Base-by-base conservation (phyloP, 2,797 vertebrate species). In the Malurus leucopterus region DNA sequence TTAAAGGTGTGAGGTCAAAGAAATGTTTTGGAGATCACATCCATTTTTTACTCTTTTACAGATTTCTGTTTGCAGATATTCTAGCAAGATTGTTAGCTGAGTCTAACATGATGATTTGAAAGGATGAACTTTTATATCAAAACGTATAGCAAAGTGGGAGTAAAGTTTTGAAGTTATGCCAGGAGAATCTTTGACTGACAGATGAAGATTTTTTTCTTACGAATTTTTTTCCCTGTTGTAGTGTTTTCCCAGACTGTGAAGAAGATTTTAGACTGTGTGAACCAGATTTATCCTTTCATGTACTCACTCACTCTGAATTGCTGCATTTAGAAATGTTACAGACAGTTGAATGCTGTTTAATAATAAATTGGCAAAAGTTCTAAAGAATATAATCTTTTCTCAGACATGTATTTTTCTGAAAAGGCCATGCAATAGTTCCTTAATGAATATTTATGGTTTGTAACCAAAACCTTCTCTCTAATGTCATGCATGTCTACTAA, bases 81-180 rank as follows among this genome's bases (percentile, higher is more conserved):
- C 59, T 88, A 82, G 46, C 47, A 70, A 70, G 81, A 81, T 53
- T 92, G 80, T 68, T 94, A 91, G 86, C 80, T 91, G 75, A 88
- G 90, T 90, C 94, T 92, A 88, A 90, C 90, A 88, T 79, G 86
- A 90, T 86, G 78, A 82, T 91, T 92, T 91, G 84, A 92, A 86
- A 84, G 78, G 69, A 82, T 93, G 90, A 95, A 92, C 88, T 92
- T 88, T 67, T 53, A 46, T 84, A 92, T 84, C 84, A 82, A 95
- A 93, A 90, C 1, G 59, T 90, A 57, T 53, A 90, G 81, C 68
- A 40, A 93, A 90, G 91, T 95, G 90, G 90, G 93, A 92, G 90
- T 94, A 63, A 73, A 90, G 57, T 89, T 90, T 85, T 92, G 94
- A 92, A 94, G 83, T 80, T 64, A 71, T 74, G 90, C 91, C 93